Percentiles rank a stretch among this genome's conserved stretches.
Evolutionary conservation across 2,113 vertebrate species (phyloP).

Genomic region (Pygoscelis adeliae): DNA sequence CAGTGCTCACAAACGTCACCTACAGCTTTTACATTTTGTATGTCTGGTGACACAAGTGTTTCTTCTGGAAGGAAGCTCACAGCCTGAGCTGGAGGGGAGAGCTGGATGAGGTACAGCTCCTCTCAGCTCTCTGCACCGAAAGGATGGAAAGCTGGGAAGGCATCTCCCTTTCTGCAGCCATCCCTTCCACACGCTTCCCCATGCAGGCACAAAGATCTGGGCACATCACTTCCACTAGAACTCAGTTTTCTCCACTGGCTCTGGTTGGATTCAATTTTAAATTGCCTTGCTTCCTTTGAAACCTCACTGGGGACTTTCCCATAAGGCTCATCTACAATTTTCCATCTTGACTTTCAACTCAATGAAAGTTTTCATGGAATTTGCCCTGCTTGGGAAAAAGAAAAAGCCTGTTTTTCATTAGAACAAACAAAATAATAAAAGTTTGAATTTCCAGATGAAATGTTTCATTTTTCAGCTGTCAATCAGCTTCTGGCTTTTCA

Average conservation of each 20-base stretch:
- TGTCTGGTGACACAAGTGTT: background rate
- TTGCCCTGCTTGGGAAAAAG: background rate
- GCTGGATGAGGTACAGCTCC: background rate
- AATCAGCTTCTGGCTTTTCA: background rate
- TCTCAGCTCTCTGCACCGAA: background rate
- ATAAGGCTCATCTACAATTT: background rate
- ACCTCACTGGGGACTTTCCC: background rate
- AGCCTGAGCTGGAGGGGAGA: background rate
- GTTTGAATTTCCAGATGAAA: background rate
- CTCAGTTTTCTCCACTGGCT: background rate
- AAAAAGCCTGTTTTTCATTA: background rate
- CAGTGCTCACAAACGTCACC: background rate
- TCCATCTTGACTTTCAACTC: background rate
- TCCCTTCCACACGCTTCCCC: background rate
- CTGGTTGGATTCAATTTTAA: background rate
- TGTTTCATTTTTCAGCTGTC: background rate
- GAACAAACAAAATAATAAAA: background rate
- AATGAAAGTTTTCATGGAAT: background rate
- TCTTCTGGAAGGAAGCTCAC: background rate
- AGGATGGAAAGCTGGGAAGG: background rate
- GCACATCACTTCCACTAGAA: background rate
- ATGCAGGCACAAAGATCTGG: background rate
- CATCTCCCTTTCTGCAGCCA: background rate
- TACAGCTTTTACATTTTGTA: background rate
- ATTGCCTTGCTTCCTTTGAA: background rate